These are phyloP conservation scores for Sebastes iracundus DNA, from an alignment of 2,797 vertebrate species.

Conservation along the genomic window DNA sequence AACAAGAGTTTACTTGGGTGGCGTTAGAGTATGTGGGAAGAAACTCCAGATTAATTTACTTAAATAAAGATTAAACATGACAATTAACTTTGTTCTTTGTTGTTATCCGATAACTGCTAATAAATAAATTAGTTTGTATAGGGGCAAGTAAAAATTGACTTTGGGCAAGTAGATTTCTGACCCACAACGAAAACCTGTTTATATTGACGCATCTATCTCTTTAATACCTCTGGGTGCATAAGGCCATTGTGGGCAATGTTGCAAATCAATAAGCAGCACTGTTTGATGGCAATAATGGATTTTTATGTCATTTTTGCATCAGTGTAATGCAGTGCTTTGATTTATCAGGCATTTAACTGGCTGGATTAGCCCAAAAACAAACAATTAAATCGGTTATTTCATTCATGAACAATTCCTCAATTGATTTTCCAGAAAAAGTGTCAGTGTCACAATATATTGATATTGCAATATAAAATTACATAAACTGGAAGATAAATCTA, in stretches of 20 bases:
- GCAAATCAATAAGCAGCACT: not conserved
- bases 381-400: not conserved
- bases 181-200: not conserved
- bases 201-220: not conserved
- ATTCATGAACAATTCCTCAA: not conserved
- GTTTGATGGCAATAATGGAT: not conserved
- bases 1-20: too few species aligned
- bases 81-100: too few species aligned
- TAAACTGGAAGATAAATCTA: not conserved
- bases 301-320: not conserved
- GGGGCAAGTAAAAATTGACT: too few species aligned
- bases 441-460: not conserved
- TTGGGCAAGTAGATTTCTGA: too few species aligned
- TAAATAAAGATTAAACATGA: too few species aligned
- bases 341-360: not conserved
- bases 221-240: not conserved
- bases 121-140: too few species aligned
- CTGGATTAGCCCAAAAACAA: not conserved
- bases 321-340: not conserved
- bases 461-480: not conserved
- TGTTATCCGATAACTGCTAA: too few species aligned
- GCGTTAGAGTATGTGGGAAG: too few species aligned
- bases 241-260: not conserved
- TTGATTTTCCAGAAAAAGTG: not conserved
- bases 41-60: too few species aligned